Percentiles rank a stretch among this genome's conserved stretches.
Conservation (phyloP, 2,113 vertebrate genomes). For the Arenaria interpres region DNA sequence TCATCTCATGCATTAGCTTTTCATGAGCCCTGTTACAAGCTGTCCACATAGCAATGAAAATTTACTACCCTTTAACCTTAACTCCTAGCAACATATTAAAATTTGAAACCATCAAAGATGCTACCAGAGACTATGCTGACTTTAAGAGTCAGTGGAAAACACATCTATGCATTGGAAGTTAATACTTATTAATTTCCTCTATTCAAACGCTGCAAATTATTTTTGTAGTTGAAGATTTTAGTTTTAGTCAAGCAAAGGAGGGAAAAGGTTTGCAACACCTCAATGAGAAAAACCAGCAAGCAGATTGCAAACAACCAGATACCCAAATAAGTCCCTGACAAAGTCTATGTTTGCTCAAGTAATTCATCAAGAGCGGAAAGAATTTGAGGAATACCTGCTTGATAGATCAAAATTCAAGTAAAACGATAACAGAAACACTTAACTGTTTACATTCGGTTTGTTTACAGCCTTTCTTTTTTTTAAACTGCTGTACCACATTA, state of each 20-base stretch:
- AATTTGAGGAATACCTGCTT: slow-evolving; percentile 4
- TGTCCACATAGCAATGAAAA: neutral
- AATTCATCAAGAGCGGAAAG: neutral
- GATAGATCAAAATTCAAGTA: neutral
- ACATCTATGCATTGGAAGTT: neutral
- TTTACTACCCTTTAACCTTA: slow-evolving; percentile 1
- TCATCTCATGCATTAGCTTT: neutral
- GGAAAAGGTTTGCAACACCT: neutral
- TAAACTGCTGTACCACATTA: neutral
- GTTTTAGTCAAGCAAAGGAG: neutral
- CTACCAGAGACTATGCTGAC: neutral
- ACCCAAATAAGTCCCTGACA: neutral
- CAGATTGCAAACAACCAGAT: neutral
- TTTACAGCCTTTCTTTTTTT: neutral
- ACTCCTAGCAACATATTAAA: slow-evolving; percentile 8
- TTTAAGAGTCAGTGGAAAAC: neutral
- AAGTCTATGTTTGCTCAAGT: neutral
- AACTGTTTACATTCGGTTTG: neutral
- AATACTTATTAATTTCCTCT: neutral
- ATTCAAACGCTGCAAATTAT: neutral
- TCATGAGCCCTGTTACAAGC: neutral
- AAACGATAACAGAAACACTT: neutral
- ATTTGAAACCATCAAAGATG: neutral
- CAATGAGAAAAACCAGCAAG: neutral
- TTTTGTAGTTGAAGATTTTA: neutral